Percentiles rank a stretch among this genome's conserved stretches.
phyloP scores from a whole-genome alignment of 37 sponge, comb jelly and placozoan genomes.

The Haliclona indistincta region DNA sequence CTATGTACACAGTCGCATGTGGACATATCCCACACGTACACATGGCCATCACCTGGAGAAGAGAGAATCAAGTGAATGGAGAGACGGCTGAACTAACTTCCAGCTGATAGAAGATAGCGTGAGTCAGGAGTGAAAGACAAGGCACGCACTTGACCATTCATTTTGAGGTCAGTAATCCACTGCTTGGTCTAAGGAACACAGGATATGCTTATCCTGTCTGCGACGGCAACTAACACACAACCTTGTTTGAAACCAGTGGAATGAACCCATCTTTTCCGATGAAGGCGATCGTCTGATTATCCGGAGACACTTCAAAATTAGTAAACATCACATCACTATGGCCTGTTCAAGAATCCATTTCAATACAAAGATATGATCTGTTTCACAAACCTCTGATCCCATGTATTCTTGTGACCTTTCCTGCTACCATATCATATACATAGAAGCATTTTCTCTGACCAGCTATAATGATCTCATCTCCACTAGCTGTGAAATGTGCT shows the following conservation, averaged over 20 bases:
- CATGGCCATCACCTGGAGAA: conserved; percentile 81
- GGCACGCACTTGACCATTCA: conserved; percentile 84
- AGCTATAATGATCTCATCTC: conserved; percentile 71
- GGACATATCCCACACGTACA: conserved; percentile 94
- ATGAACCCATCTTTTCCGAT: conserved; percentile 86
- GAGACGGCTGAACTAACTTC: conserved; percentile 57
- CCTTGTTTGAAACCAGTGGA: conserved; percentile 81
- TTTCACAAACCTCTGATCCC: conserved; percentile 67
- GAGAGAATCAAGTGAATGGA: background rate
- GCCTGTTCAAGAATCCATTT: conserved; percentile 26
- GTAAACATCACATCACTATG: conserved; percentile 54
- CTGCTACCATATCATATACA: conserved; percentile 81
- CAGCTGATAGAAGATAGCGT: conserved; percentile 62
- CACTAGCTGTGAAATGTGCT: conserved; percentile 83
- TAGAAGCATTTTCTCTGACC: conserved; percentile 73
- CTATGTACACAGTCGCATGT: conserved; percentile 78
- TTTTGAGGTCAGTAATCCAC: conserved; percentile 87
- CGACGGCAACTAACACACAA: conserved; percentile 5
- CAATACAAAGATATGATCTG: background rate
- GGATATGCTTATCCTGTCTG: background rate
- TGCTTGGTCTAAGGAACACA: conserved; percentile 74
- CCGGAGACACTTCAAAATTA: conserved; percentile 78
- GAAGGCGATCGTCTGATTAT: conserved; percentile 78
- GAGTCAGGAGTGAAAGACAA: conserved; percentile 74
- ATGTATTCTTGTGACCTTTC: conserved; percentile 70